Conservation (phyloP, 2,888 invertebrate species). For the Xylota sylvarum region DNA sequence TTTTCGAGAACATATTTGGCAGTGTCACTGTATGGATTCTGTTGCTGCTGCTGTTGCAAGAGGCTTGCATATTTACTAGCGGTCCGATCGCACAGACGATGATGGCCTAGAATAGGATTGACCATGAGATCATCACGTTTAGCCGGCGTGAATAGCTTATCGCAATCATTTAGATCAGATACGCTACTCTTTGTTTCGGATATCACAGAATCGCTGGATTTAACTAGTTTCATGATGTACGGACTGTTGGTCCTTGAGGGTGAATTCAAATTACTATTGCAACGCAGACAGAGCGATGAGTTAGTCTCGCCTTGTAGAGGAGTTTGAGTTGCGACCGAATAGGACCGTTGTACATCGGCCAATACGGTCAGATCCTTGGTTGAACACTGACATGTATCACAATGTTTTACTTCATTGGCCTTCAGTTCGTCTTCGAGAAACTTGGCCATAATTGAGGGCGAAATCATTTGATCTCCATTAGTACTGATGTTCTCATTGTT, state of each 20-base stretch:
- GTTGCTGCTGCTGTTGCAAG: constrained; percentile 65
- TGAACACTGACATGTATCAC: constrained; percentile 92
- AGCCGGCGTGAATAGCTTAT: constrained; percentile 83
- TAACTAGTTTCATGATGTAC: constrained; percentile 84
- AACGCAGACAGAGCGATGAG: constrained; percentile 86
- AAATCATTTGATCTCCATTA: constrained; percentile 86
- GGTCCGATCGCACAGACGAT: constrained; percentile 87
- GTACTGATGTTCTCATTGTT: constrained; percentile 72
- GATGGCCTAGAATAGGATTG: constrained; percentile 86
- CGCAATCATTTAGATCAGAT: constrained; percentile 84
- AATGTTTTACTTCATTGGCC: constrained; percentile 91
- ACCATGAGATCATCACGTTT: constrained; percentile 85
- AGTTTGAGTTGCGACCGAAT: constrained; percentile 89
- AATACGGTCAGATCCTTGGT: constrained; percentile 85
- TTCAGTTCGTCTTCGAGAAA: constrained; percentile 95
- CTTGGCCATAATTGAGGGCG: constrained; percentile 96
- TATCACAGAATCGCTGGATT: constrained; percentile 85
- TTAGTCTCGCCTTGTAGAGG: constrained; percentile 85
- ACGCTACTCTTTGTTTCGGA: constrained; percentile 85
- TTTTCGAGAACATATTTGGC: constrained; percentile 78
- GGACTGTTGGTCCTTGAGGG: constrained; percentile 85
- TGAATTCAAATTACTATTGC: constrained; percentile 87
- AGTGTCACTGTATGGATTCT: constrained; percentile 76
- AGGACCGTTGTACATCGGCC: constrained; percentile 87
- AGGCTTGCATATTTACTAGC: constrained; percentile 69